phyloP scores from a whole-genome alignment of 2,888 invertebrate genomes.

The Kuschelorhynchus macadamiae region DNA sequence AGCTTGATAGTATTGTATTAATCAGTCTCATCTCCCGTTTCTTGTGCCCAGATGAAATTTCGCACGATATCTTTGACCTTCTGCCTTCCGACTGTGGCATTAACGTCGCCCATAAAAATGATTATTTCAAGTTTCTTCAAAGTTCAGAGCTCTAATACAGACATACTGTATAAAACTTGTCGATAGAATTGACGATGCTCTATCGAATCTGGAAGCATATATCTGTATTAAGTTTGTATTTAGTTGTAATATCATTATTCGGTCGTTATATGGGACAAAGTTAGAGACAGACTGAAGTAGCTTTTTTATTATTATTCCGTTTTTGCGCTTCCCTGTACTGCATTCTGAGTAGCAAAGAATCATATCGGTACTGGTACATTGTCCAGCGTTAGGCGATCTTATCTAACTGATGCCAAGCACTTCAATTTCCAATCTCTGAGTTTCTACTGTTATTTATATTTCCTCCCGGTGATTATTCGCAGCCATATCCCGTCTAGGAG shows the following conservation, averaged over 20 bases:
- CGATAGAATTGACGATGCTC: not conserved
- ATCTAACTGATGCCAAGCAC: not conserved
- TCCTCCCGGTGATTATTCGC: constrained; percentile 1
- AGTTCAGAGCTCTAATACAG: not conserved
- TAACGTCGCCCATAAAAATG: not conserved
- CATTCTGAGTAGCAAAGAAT: constrained; percentile 3
- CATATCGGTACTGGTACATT: not conserved
- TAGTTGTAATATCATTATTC: not conserved
- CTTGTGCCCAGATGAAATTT: too few relatives aligned
- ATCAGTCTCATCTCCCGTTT: too few relatives aligned
- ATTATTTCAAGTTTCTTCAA: not conserved
- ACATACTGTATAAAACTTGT: constrained; percentile 5
- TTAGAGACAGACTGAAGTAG: not conserved
- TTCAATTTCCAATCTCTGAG: not conserved
- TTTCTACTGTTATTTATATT: not conserved
- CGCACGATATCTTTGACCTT: too few relatives aligned
- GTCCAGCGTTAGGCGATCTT: not conserved
- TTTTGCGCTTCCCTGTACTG: not conserved
- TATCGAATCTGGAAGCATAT: not conserved
- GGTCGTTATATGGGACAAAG: not conserved
- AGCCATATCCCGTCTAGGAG: not conserved
- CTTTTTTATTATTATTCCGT: constrained; percentile 7
- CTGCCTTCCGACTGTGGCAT: too few relatives aligned
- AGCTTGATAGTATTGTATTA: too few relatives aligned
- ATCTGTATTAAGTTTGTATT: constrained; percentile 5